Percentiles rank a stretch among this genome's conserved stretches.
Conservation (phyloP, 1,140 invertebrate genomes). For the Psix sp. region DNA sequence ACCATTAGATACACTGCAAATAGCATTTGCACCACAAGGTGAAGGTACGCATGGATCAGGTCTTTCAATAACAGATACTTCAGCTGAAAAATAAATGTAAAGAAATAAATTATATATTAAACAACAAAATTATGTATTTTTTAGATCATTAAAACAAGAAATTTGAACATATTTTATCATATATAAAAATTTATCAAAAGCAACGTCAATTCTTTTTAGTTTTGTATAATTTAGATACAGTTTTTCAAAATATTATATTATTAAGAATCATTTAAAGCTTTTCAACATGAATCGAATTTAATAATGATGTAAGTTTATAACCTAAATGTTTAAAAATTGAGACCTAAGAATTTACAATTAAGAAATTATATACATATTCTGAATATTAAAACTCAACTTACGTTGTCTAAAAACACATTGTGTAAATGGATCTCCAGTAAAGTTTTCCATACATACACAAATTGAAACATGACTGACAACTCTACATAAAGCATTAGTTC, state of each 20-base stretch:
- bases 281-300: too few species aligned
- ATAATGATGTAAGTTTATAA: too few species aligned
- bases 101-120: neutral
- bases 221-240: too few species aligned
- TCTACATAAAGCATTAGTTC: constrained; percentile 77
- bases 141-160: neutral
- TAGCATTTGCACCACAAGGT: constrained; percentile 86
- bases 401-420: constrained; percentile 70
- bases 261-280: too few species aligned
- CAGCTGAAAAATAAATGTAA: constrained; percentile 15
- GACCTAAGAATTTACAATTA: too few species aligned
- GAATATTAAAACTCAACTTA: too few species aligned
- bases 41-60: constrained; percentile 84
- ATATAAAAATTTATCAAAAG: too few species aligned
- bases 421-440: constrained; percentile 79
- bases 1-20: constrained; percentile 80
- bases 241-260: too few species aligned
- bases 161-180: too few species aligned
- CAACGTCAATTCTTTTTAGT: too few species aligned
- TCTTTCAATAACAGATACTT: constrained; percentile 41
- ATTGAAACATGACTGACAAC: constrained; percentile 76
- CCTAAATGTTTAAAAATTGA: too few species aligned
- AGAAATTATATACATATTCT: too few species aligned
- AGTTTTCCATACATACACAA: constrained; percentile 73
- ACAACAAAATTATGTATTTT: neutral